phyloP scores from a whole-genome alignment of 2,113 vertebrate genomes.

The Phocoena phocoena region DNA sequence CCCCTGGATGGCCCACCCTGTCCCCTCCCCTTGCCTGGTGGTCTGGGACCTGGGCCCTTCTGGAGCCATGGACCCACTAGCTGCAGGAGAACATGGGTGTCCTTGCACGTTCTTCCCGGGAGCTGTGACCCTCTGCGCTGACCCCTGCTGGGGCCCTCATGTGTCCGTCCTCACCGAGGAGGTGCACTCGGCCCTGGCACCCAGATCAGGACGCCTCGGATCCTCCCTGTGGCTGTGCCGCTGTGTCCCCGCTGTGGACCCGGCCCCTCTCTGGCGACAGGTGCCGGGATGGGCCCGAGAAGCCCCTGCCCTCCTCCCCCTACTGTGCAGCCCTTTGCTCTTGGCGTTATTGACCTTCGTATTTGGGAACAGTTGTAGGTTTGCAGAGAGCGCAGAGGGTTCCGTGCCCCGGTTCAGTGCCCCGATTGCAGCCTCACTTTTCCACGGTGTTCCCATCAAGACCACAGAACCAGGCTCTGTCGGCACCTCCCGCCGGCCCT shows the following conservation, averaged over 20 bases:
- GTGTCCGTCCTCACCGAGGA: accelerated
- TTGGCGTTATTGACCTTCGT: no score
- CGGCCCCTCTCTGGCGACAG: background rate
- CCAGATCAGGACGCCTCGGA: background rate
- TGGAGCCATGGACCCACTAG: accelerated
- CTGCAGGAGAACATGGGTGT: accelerated
- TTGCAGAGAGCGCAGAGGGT: background rate
- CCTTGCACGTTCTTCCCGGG: background rate
- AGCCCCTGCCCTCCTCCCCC: no score
- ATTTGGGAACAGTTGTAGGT: accelerated
- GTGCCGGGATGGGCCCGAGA: no score
- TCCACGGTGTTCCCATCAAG: no score
- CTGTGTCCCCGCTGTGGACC: background rate
- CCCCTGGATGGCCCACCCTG: accelerated
- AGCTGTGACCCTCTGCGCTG: accelerated
- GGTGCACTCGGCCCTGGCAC: background rate
- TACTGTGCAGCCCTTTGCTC: background rate
- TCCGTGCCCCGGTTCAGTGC: accelerated
- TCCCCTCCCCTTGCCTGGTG: background rate
- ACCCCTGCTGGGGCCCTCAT: accelerated
- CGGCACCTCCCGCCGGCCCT: background rate
- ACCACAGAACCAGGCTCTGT: background rate
- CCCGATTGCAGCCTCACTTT: accelerated
- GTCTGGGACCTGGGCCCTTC: background rate
- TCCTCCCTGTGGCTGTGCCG: background rate